A percentile compares a stretch with the other conserved stretches of the same genome.
Evolutionary conservation across 2,113 vertebrate genomes (phyloP).

Genomic region (Colius striatus): DNA sequence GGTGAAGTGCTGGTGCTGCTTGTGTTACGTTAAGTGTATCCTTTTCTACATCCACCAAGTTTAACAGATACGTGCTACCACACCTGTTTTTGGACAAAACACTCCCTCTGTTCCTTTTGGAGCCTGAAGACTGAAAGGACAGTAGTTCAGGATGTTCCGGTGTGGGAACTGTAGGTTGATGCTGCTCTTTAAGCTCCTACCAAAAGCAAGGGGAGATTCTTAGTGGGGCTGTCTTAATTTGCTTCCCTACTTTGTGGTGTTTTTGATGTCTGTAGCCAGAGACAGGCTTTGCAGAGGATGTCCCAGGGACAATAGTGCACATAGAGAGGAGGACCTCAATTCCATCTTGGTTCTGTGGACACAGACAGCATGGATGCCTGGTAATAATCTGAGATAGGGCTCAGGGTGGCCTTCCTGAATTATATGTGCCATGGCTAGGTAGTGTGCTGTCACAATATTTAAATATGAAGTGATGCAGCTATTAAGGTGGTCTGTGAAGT

Average conservation of each 20-base stretch:
- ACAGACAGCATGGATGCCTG: accelerated
- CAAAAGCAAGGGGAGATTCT: background rate
- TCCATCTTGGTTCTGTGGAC: background rate
- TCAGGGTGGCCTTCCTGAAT: background rate
- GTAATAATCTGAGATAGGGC: no score
- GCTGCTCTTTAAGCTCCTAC: background rate
- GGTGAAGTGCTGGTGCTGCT: background rate
- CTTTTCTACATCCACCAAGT: background rate
- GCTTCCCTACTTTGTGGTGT: background rate
- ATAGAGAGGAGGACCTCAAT: no score
- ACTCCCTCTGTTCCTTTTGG: background rate
- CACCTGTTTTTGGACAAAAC: background rate
- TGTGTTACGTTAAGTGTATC: background rate
- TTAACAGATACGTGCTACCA: background rate
- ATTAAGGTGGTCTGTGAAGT: background rate
- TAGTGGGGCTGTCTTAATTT: background rate
- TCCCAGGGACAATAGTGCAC: background rate
- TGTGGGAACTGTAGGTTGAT: background rate
- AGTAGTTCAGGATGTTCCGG: background rate
- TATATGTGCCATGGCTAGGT: background rate
- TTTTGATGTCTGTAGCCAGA: background rate
- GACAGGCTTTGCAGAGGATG: background rate
- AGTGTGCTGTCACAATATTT: background rate
- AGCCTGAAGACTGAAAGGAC: background rate
- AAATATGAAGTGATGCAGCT: no score